These are phyloP conservation scores for Drosophila phalerata DNA, from an alignment of 2,888 invertebrate species.

Conservation along the genomic window DNA sequence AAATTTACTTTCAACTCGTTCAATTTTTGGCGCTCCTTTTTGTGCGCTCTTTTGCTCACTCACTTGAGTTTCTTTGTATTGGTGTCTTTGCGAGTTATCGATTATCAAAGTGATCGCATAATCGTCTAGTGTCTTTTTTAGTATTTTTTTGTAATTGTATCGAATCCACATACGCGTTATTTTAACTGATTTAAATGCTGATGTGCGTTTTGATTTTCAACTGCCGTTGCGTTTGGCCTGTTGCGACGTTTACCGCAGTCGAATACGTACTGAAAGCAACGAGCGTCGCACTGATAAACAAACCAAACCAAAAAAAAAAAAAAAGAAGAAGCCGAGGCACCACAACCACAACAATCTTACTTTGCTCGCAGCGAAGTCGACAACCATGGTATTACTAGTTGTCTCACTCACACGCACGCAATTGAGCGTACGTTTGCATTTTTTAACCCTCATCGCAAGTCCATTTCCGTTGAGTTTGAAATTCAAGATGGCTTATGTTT, in stretches of 20 bases:
- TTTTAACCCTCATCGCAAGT: constrained; percentile 67
- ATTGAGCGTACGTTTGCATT: not conserved
- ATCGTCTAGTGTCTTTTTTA: constrained; percentile 21
- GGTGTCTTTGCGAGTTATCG: constrained; percentile 19
- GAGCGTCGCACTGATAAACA: constrained; percentile 68
- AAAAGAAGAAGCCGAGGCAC: constrained; percentile 36
- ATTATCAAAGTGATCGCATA: constrained; percentile 21
- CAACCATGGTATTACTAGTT: constrained; percentile 25
- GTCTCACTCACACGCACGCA: constrained; percentile 52
- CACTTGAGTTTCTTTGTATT: constrained; percentile 14
- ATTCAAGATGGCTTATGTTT: constrained; percentile 82
- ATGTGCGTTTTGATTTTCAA: constrained; percentile 31
- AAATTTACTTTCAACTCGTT: constrained; percentile 23
- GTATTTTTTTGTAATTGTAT: constrained; percentile 17
- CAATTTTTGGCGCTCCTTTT: constrained; percentile 34
- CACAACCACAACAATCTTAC: constrained; percentile 25
- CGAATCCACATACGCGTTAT: constrained; percentile 43
- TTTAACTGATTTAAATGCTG: constrained; percentile 10
- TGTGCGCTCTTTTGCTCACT: constrained; percentile 20
- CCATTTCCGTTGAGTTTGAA: constrained; percentile 68
- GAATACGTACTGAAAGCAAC: constrained; percentile 71
- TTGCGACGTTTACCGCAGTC: constrained; percentile 71
- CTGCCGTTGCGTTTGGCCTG: constrained; percentile 63
- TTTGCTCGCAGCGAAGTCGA: constrained; percentile 3
- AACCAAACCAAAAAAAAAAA: too few relatives aligned